These are phyloP conservation scores for Semnornis frantzii DNA, from an alignment of 2,113 vertebrate species.

Conservation along the genomic window DNA sequence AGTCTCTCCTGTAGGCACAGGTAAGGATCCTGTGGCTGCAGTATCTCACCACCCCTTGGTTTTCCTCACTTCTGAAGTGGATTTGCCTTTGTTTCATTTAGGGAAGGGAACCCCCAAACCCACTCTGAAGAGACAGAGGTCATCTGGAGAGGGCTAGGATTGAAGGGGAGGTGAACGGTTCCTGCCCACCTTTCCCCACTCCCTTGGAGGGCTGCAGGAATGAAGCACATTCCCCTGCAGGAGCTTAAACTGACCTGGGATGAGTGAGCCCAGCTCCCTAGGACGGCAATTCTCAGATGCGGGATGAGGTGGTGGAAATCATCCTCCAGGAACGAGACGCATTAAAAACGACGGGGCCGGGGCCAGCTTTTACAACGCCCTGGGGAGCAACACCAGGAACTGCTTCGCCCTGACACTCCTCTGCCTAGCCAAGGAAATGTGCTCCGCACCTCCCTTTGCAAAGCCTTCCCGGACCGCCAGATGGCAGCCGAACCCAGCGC, in stretches of 20 bases:
- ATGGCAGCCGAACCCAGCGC: constrained; percentile 21
- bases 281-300: neutral
- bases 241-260: neutral
- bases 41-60: neutral
- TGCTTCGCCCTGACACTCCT: neutral
- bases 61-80: neutral
- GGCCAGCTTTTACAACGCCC: accelerated
- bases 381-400: neutral
- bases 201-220: neutral
- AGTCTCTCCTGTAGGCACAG: neutral
- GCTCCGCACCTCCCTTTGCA: neutral
- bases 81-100: neutral
- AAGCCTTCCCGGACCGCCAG: constrained; percentile 8
- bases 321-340: neutral
- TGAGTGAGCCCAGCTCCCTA: neutral
- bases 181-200: neutral
- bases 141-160: neutral
- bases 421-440: neutral
- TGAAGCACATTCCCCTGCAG: neutral
- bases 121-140: neutral
- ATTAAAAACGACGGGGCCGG: neutral
- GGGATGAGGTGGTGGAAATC: neutral
- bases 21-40: neutral
- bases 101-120: neutral
- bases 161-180: neutral